phyloP scores from a whole-genome alignment of 2,888 invertebrate genomes.

The Nomada lathburiana region DNA sequence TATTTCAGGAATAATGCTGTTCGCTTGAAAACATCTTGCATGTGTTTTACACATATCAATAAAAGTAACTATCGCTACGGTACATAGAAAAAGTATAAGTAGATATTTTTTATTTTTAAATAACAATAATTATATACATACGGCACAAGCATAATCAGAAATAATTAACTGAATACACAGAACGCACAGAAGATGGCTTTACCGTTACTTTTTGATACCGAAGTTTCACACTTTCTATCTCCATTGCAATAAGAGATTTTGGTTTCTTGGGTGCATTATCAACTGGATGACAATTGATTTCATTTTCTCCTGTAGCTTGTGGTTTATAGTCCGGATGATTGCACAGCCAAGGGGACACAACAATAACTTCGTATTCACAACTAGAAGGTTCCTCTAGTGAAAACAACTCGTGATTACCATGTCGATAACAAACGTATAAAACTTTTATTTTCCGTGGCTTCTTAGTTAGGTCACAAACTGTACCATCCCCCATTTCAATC shows the following conservation, averaged over 20 bases:
- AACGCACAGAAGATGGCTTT: slow-evolving; percentile 75
- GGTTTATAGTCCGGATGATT: slow-evolving; percentile 94
- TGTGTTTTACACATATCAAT: background rate
- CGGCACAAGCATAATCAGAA: slow-evolving; percentile 34
- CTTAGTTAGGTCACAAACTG: slow-evolving; percentile 95
- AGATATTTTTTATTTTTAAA: slow-evolving; percentile 47
- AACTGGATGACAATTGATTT: slow-evolving; percentile 90
- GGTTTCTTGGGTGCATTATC: slow-evolving; percentile 90
- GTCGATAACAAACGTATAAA: slow-evolving; percentile 94
- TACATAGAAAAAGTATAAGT: slow-evolving; percentile 28
- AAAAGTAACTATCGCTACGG: slow-evolving; percentile 28
- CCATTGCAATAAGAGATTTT: slow-evolving; percentile 89
- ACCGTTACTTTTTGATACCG: slow-evolving; percentile 87
- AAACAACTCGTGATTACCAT: slow-evolving; percentile 96
- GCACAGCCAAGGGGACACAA: slow-evolving; percentile 94
- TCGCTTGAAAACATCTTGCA: slow-evolving; percentile 13
- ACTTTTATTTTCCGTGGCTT: slow-evolving; percentile 93
- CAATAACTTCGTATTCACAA: slow-evolving; percentile 97
- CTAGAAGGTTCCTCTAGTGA: slow-evolving; percentile 96
- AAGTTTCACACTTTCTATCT: slow-evolving; percentile 90
- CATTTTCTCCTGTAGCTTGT: slow-evolving; percentile 91
- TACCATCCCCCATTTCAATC: slow-evolving; percentile 95
- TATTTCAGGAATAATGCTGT: slow-evolving; percentile 2
- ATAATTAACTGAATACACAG: slow-evolving; percentile 35
- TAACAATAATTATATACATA: slow-evolving; percentile 37